phyloP scores from a whole-genome alignment of 2,888 invertebrate species.

The Carabus problematicus region DNA sequence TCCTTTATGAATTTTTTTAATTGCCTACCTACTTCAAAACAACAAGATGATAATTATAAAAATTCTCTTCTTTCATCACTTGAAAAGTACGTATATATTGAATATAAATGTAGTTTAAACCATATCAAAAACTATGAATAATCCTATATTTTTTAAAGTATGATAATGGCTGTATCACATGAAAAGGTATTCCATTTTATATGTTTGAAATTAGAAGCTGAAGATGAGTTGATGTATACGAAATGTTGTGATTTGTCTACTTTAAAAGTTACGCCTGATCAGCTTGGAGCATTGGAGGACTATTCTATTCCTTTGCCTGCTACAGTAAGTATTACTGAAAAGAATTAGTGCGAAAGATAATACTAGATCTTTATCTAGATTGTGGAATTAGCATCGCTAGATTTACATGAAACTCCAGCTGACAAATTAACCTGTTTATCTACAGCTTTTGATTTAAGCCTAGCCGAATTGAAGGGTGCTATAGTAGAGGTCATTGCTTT shows the following conservation, averaged over 20 bases:
- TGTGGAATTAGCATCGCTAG: conserved; percentile 60
- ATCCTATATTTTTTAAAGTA: conserved; percentile 27
- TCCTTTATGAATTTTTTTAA: conserved; percentile 20
- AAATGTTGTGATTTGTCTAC: conserved; percentile 55
- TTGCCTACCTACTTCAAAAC: neutral
- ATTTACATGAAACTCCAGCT: conserved; percentile 56
- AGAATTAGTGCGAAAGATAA: neutral
- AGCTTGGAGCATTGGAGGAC: conserved; percentile 57
- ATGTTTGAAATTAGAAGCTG: conserved; percentile 49
- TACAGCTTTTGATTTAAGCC: conserved; percentile 58
- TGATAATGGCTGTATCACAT: conserved; percentile 54
- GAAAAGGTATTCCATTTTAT: conserved; percentile 55
- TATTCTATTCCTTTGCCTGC: conserved; percentile 57
- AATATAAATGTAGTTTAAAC: neutral
- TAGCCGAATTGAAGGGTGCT: conserved; percentile 60
- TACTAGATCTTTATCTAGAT: conserved; percentile 49
- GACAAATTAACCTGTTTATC: conserved; percentile 60
- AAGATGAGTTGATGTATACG: conserved; percentile 54
- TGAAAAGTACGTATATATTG: conserved; percentile 28
- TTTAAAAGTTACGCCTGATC: conserved; percentile 56
- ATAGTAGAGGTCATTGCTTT: conserved; percentile 56
- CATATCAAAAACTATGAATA: conserved; percentile 3
- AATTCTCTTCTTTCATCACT: conserved; percentile 24
- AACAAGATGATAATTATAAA: conserved; percentile 17
- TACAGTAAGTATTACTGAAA: conserved; percentile 52